Evolutionary conservation across 2,797 vertebrate species (phyloP), one percentile per base, ranked within the genome.

Genomic region (Trematomus bernacchii): DNA sequence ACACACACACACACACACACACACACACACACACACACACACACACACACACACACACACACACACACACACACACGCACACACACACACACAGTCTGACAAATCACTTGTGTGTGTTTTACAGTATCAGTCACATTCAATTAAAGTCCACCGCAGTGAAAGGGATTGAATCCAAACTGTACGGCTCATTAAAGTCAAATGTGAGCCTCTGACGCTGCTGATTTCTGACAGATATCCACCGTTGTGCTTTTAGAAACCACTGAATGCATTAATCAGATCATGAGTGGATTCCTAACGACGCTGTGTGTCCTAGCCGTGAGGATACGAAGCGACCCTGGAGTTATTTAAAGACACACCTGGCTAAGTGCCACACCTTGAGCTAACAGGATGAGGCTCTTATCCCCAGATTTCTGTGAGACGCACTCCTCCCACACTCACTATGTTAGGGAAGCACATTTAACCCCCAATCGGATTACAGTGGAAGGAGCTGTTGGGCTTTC

Each of bases 351-450:
- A 85, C 58, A 10, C 71, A 74, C 67, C 82, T 86, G 85, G 76
- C 70, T 27, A 67, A 81, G 53, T 8, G 77, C 82, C 83, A 85
- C 79, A 86, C 66, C 80, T 76, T 47, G 65, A 57, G 82, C 85
- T 91, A 83, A 92, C 88, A 59, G 89, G 88, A 91, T 90, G 87
- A 92, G 55, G 77, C 69, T 84, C 85, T 92, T 85, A 93, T 89
- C 85, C 68, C 59, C 69, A 86, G 86, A 83, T 87, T 84, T 82
- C 78, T 70, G 72, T 51, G 75, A 72, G 71, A 77, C 43, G 3
- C 19, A 18, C 65, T 77, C 85, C 67, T 66, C 71, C 84, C 71
- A 77, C 57, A 53, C 23, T 67, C 65, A 47, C 77, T 61, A 57
- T 59, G 53, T 68, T 54, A 67, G 50, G 30, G 80, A 73, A 65